Evolutionary conservation across 2,888 invertebrate genomes (phyloP).

Genomic region (Caenorhabditis wallacei): DNA sequence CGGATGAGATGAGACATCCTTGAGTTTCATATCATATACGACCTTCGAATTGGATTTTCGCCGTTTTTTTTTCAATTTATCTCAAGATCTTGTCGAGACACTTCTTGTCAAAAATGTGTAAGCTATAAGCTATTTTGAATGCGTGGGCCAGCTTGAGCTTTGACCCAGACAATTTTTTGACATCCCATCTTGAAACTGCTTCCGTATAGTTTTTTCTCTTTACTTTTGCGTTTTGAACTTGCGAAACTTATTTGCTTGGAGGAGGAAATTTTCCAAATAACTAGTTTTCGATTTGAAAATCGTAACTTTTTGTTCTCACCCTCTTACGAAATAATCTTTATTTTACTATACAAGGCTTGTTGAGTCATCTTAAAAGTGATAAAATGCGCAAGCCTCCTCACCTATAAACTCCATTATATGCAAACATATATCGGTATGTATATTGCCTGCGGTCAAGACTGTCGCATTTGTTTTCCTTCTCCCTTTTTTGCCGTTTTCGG

Average conservation of each 20-base stretch:
- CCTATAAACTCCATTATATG: slow-evolving; percentile 47
- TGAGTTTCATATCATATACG: slow-evolving; percentile 44
- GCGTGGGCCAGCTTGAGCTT: neutral
- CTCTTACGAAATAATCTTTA: slow-evolving; percentile 10
- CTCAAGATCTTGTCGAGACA: slow-evolving; percentile 29
- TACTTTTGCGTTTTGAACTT: slow-evolving; percentile 1
- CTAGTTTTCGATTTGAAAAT: neutral
- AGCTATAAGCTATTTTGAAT: neutral
- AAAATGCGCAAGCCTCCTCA: slow-evolving; percentile 29
- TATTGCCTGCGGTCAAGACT: slow-evolving; percentile 3
- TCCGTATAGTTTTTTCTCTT: neutral
- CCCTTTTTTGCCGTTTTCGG: slow-evolving; percentile 3
- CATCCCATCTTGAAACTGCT: too few species aligned
- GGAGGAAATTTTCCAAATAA: neutral
- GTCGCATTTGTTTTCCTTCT: slow-evolving; percentile 36
- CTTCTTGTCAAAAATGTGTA: neutral
- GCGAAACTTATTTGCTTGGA: slow-evolving; percentile 6
- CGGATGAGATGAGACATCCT: slow-evolving; percentile 37
- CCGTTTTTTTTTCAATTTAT: slow-evolving; percentile 21
- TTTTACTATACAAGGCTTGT: slow-evolving; percentile 8
- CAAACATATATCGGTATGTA: slow-evolving; percentile 25
- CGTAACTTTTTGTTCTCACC: neutral
- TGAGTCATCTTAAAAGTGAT: slow-evolving; percentile 49
- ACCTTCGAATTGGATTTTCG: slow-evolving; percentile 37
- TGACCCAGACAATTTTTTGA: too few species aligned